Evolutionary conservation across 2,113 vertebrate genomes (phyloP), one percentile per base, ranked within the genome.

Genomic region (Centropristis striata): DNA sequence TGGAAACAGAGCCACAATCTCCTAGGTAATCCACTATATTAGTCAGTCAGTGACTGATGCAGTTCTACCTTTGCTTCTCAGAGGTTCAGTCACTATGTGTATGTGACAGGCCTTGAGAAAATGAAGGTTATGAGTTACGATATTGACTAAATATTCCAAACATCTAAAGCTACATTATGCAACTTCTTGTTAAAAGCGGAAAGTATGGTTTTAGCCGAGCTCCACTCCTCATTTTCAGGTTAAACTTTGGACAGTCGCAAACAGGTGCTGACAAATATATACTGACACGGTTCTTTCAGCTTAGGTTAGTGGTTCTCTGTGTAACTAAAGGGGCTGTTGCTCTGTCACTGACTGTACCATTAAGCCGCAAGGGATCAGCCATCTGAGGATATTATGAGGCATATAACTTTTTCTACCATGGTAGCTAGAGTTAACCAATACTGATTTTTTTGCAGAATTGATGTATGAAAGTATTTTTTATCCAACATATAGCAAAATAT

Each of bases 1-100:
- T 21, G n/a, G 51, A 70, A 1, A n/a, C 64, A 64, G 54, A 78
- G 42, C 23, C 41, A 41, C 67, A 58, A 23, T 21, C 25, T 68
- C 44, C 12, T 21, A 49, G 75, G 25, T 84, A 65, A 65, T 73
- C 25, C 36, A 15, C 32, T 32, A n/a, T n/a, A n/a, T n/a, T n/a
- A 32, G 6, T 49, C 27, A 70, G 53, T 21, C 20, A 49, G 39
- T 54, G 18, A n/a, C 47, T 44, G 18, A 49, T 47, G 23, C 46
- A 64, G 8, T 63, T 58, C 8, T 23, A 59, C 58, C 14, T 23
- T 70, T 73, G 63, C 50, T 60, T 58, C 64, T 74, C 55, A 81
- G 67, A 44, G 49, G 55, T 28, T 57, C 28, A 12, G n/a, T 66
- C 23, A 36, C 18, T 5, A 36, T 28, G 23, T n/a, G n/a, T 51